phyloP scores from a whole-genome alignment of 2,888 invertebrate genomes.

The Thyatira batis region DNA sequence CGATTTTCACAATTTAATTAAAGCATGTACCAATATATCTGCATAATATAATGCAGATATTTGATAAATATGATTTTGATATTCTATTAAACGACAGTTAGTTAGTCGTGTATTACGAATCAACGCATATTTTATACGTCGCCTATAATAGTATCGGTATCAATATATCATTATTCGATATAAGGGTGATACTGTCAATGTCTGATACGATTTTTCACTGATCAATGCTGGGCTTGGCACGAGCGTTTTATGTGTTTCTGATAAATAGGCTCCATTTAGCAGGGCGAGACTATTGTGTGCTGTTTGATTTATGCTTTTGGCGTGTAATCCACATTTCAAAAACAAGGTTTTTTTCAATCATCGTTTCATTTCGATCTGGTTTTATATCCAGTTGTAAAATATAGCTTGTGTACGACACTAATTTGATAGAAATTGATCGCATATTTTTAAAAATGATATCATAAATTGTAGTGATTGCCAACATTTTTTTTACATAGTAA shows the following conservation, averaged over 20 bases:
- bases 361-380: slow-evolving; percentile 35
- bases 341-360: slow-evolving; percentile 53
- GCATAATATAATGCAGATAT: slow-evolving; percentile 41
- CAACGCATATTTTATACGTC: slow-evolving; percentile 41
- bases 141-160: slow-evolving; percentile 30
- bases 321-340: slow-evolving; percentile 62
- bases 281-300: slow-evolving; percentile 59
- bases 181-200: slow-evolving; percentile 67
- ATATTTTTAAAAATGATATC: background rate
- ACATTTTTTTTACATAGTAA: too few relatives aligned
- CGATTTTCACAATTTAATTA: slow-evolving; percentile 45
- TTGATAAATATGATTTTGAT: slow-evolving; percentile 67
- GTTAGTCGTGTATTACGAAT: slow-evolving; percentile 18
- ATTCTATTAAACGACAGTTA: slow-evolving; percentile 56
- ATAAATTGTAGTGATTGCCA: too few relatives aligned
- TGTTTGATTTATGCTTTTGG: slow-evolving; percentile 68
- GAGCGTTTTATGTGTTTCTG: slow-evolving; percentile 67
- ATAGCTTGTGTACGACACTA: slow-evolving; percentile 8
- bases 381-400: slow-evolving; percentile 55
- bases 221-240: slow-evolving; percentile 65
- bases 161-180: slow-evolving; percentile 65
- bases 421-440: background rate
- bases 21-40: slow-evolving; percentile 64
- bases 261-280: slow-evolving; percentile 69
- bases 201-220: slow-evolving; percentile 62